Conservation (phyloP, 2,888 invertebrate species). For the Cephus rjabovi region DNA sequence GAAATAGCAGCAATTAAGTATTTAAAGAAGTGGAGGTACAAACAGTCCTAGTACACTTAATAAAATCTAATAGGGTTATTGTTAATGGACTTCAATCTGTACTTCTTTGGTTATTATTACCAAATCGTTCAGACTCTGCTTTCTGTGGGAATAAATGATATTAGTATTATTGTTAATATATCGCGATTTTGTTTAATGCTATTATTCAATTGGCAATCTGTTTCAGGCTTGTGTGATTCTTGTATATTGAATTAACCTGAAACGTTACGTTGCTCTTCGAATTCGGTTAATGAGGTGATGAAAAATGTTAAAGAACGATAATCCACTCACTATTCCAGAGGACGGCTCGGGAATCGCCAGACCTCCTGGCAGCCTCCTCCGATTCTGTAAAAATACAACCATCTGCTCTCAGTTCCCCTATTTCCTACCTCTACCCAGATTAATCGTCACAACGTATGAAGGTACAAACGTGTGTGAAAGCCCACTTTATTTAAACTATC, state of each 20-base stretch:
- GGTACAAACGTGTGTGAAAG: neutral
- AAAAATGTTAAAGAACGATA: conserved; percentile 23
- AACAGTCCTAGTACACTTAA: neutral
- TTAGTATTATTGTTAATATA: neutral
- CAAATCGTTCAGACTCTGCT: neutral
- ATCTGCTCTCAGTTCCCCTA: conserved; percentile 46
- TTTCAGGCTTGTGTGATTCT: neutral
- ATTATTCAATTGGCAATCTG: neutral
- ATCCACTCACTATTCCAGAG: conserved; percentile 85
- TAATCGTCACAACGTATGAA: neutral
- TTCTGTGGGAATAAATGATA: neutral
- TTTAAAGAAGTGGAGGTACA: neutral
- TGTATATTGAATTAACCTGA: neutral
- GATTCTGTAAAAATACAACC: conserved; percentile 71
- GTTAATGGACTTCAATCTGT: neutral
- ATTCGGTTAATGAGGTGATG: neutral
- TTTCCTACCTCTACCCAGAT: conserved; percentile 20
- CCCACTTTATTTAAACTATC: neutral
- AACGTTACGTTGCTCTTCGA: neutral
- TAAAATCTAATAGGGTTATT: neutral
- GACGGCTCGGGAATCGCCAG: conserved; percentile 83
- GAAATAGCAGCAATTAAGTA: conserved; percentile 19
- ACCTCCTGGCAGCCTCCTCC: conserved; percentile 84
- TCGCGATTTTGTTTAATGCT: neutral
- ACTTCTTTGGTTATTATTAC: neutral